These are phyloP conservation scores for Pampusana beccarii DNA, from an alignment of 2,113 vertebrate genomes.

Conservation along the genomic window DNA sequence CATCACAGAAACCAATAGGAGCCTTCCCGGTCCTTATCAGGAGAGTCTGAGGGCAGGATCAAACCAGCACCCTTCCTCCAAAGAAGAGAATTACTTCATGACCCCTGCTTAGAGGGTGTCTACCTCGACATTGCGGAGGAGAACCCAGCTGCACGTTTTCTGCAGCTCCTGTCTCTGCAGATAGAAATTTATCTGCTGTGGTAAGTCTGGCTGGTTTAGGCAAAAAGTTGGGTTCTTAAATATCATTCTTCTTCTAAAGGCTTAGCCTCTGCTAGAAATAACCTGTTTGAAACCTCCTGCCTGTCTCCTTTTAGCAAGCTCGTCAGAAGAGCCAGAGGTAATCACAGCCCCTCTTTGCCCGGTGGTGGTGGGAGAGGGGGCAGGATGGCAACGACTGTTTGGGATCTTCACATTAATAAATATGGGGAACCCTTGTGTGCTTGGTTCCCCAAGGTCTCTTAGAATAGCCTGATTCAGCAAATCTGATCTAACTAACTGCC, in stretches of 20 bases:
- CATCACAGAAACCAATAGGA: not conserved
- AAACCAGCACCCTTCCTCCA: not conserved
- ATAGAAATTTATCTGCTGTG: not conserved
- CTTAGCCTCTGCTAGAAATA: not conserved
- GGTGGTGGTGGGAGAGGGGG: not conserved
- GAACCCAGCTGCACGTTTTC: not conserved
- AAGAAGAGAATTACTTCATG: not conserved
- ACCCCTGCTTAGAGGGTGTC: not conserved
- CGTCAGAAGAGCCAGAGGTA: not conserved
- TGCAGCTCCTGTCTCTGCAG: not conserved
- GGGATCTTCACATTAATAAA: not conserved
- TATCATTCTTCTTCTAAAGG: not conserved
- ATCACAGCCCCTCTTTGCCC: not conserved
- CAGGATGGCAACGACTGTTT: not conserved
- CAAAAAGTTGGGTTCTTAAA: not conserved
- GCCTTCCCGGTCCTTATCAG: not conserved
- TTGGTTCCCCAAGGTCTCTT: not conserved
- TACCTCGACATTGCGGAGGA: not conserved
- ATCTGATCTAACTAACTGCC: not conserved
- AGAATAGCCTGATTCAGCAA: not conserved
- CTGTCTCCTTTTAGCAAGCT: not conserved
- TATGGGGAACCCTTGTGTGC: fast-evolving
- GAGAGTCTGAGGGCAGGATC: not conserved
- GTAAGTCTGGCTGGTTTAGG: not conserved
- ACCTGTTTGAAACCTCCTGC: not conserved